Evolutionary conservation across 2,113 vertebrate genomes (phyloP).

Genomic region (Grus americana): DNA sequence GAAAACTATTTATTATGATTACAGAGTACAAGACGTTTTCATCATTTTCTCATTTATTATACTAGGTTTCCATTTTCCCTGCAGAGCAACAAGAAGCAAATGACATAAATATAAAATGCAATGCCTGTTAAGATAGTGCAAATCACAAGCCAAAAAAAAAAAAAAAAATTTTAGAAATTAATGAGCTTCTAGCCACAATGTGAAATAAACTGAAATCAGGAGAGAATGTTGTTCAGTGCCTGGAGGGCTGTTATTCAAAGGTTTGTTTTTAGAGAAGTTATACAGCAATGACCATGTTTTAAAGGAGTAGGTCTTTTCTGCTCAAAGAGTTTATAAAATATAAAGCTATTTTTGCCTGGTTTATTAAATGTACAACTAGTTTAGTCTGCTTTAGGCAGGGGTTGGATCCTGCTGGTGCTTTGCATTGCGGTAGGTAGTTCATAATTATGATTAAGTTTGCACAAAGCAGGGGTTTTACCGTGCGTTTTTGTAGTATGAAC

Average conservation of each 20-base stretch:
- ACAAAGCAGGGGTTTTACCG: not conserved
- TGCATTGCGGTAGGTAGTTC: not conserved
- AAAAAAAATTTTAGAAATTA: not conserved
- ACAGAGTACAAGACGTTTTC: not conserved
- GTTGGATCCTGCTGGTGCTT: not conserved
- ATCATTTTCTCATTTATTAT: not conserved
- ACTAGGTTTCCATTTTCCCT: not conserved
- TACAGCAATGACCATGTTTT: not conserved
- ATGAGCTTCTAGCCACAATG: not conserved
- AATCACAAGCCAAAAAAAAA: not conserved
- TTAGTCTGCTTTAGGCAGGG: not conserved
- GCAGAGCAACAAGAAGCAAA: not conserved
- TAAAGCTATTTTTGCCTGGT: not conserved
- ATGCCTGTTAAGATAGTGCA: not conserved
- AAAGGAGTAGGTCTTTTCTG: not conserved
- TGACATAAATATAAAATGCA: not conserved
- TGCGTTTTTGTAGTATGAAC: rapidly evolving
- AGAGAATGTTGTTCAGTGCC: not conserved
- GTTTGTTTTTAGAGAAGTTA: not conserved
- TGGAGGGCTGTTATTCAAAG: not conserved
- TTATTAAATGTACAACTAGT: not conserved
- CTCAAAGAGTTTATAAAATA: not conserved
- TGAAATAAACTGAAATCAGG: not conserved
- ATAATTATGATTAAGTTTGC: not conserved
- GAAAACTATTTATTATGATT: not conserved